Evolutionary conservation across 2,888 invertebrate genomes (phyloP).

Genomic region (Agriopis marginaria): DNA sequence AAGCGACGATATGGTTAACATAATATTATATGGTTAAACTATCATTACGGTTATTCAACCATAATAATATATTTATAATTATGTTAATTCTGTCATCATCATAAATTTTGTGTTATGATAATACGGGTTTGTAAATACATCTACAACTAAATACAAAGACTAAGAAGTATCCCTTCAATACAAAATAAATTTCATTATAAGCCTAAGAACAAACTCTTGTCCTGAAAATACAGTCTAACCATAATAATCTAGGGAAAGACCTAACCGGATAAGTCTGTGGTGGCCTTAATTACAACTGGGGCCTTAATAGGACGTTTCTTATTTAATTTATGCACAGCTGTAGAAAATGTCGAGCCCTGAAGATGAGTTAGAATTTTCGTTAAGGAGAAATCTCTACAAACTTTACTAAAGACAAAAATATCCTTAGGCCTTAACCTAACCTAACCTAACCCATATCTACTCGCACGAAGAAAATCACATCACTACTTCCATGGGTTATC

Average conservation of each 20-base stretch:
- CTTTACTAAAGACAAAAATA: background rate
- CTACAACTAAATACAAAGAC: no score
- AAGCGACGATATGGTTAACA: no score
- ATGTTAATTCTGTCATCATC: no score
- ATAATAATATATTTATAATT: no score
- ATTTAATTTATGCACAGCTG: slow-evolving; percentile 34
- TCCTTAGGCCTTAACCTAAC: background rate
- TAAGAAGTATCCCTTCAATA: background rate
- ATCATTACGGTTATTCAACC: no score
- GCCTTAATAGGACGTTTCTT: slow-evolving; percentile 28
- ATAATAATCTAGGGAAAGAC: slow-evolving; percentile 51
- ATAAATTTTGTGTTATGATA: no score
- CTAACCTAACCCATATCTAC: no score
- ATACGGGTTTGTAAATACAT: no score
- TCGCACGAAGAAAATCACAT: no score
- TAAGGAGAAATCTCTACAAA: background rate
- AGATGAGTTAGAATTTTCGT: slow-evolving; percentile 21
- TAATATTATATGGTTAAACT: no score
- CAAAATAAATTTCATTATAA: slow-evolving; percentile 11
- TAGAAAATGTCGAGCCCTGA: slow-evolving; percentile 22
- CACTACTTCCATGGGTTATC: no score
- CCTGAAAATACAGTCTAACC: slow-evolving; percentile 7
- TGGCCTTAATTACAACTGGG: slow-evolving; percentile 56
- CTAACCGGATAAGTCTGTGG: slow-evolving; percentile 49
- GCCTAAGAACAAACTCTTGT: slow-evolving; percentile 3